Conservation (phyloP, 2,888 invertebrate genomes). For the Pollenia labialis region DNA sequence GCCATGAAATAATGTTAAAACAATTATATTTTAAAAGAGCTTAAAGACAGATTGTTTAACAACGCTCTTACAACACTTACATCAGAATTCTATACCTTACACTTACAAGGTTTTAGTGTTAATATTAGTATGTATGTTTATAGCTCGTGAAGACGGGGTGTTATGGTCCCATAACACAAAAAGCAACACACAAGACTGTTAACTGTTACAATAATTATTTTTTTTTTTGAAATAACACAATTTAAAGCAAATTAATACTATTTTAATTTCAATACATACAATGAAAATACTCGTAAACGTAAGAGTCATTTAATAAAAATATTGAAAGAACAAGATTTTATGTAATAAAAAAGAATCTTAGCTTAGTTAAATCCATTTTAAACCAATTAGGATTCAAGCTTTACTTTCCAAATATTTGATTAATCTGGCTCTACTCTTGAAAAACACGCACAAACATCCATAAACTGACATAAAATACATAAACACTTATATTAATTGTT, state of each 20-base stretch:
- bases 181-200: constrained; percentile 72
- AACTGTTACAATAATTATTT: constrained; percentile 60
- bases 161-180: constrained; percentile 57
- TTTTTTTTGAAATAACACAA: constrained; percentile 23
- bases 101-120: no score
- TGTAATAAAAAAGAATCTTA: background rate
- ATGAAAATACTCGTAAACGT: constrained; percentile 22
- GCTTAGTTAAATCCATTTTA: background rate
- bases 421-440: background rate
- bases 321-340: background rate
- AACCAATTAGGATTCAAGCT: no score
- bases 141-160: no score
- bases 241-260: constrained; percentile 5
- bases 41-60: background rate
- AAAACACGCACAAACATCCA: background rate
- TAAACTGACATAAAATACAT: constrained; percentile 5
- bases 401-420: background rate
- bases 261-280: background rate
- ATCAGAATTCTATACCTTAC: no score
- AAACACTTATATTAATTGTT: constrained; percentile 40
- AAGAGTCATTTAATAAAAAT: background rate
- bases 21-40: no score
- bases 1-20: no score
- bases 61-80: no score
- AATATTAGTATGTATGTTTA: no score